phyloP scores from a whole-genome alignment of 2,113 vertebrate genomes.

The Platichthys flesus region DNA sequence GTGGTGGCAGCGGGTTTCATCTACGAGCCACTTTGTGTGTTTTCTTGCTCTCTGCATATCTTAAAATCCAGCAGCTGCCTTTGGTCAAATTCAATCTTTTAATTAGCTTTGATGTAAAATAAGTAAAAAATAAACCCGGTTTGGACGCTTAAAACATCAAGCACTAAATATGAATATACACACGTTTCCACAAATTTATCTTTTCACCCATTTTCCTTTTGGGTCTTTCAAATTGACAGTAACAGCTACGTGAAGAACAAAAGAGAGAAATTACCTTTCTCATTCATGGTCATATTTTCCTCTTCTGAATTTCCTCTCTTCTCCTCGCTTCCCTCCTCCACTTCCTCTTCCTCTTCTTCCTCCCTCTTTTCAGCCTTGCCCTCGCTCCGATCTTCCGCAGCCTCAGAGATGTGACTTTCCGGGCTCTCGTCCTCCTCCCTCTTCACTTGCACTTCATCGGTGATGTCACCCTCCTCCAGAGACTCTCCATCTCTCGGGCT shows the following conservation, averaged over 20 bases:
- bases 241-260: neutral
- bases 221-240: neutral
- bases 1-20: conserved; percentile 25
- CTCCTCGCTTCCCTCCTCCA: conserved; percentile 20
- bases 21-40: conserved; percentile 15
- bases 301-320: conserved; percentile 69
- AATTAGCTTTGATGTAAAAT: conserved; percentile 15
- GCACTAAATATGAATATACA: neutral
- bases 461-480: conserved; percentile 62
- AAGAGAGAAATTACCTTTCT: conserved; percentile 44
- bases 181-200: neutral
- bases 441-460: conserved; percentile 11
- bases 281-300: conserved; percentile 36
- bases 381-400: conserved; percentile 61
- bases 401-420: conserved; percentile 65
- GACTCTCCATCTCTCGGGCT: conserved; percentile 26
- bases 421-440: conserved; percentile 52
- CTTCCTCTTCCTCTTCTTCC: conserved; percentile 40
- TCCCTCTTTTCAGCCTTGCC: conserved; percentile 53
- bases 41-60: neutral
- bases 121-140: conserved; percentile 10
- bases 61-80: conserved; percentile 20
- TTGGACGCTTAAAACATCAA: neutral
- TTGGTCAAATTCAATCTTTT: conserved; percentile 11
- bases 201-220: neutral